Base-by-base conservation (phyloP, 2,888 invertebrate genomes). In the Seira musarum region DNA sequence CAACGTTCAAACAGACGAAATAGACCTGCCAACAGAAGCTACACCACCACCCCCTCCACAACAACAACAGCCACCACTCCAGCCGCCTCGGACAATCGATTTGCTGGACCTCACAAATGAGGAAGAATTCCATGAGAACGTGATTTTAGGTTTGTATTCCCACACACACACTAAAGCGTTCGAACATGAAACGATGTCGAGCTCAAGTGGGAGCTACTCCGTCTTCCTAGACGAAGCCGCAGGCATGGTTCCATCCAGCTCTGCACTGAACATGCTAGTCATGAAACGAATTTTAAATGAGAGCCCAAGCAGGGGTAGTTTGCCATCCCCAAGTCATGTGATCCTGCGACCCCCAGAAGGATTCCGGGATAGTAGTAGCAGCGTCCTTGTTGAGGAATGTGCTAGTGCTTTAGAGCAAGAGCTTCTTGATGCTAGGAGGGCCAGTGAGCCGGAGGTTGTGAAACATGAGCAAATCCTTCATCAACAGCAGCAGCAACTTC, bases 51-150 rank as follows among this genome's bases (percentile, higher is more conserved):
- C 66, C 24, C 74, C 72, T 21, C 1, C 40, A 15, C 73, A 1
- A 17, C 65, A 24, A 2, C 49, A 2, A 13, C 74, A 30, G 15
- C 57, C 69, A 6, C n/a, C 21, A 35, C 66, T 17, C 6, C 49
- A 21, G 46, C 60, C 60, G 21, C 74, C 68, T 40, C 46, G 30
- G 17, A 67, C 40, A 30, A 46, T 35, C 1, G 87, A 87, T 73
- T 87, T 88, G 10, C 85, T 87, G 49, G 76, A 84, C 10, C 70
- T 82, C n/a, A 72, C 83, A 19, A 86, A 87, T 68, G 89, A 89
- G 74, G 89, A 94, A 90, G 94, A 94, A 88, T 94, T 94, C 89
- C 94, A 94, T 89, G 94, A 94, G 90, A 94, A 93, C 89, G 91
- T 94, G 87, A 92, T 94, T 89, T 93, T 93, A 89, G 92, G 93